Evolutionary conservation across 2,888 invertebrate genomes (phyloP).

Genomic region (Protodeltote pygarga): DNA sequence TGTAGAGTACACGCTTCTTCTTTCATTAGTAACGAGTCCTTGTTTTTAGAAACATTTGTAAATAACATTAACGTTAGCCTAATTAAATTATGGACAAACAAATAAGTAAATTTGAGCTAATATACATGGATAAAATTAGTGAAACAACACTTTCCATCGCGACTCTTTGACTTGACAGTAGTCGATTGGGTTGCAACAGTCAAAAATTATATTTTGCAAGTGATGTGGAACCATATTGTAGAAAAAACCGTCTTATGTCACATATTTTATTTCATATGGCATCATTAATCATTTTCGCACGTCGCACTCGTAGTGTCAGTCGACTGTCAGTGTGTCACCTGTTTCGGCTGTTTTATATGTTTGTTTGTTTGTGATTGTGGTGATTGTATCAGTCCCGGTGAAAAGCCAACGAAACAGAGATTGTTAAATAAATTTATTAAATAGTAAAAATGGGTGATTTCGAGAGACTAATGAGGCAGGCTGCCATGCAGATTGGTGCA

Average conservation of each 20-base stretch:
- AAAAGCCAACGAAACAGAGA: not conserved
- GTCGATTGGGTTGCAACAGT: conserved; percentile 28
- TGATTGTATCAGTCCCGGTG: not conserved
- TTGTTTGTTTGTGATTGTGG: no score
- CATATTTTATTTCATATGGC: not conserved
- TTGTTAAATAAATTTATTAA: conserved; percentile 11
- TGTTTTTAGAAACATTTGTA: conserved; percentile 32
- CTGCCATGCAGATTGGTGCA: conserved; percentile 93
- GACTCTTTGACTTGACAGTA: conserved; percentile 46
- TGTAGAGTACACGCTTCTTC: conserved; percentile 34
- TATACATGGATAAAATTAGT: conserved; percentile 35
- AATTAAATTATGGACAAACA: conserved; percentile 33
- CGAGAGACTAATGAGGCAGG: conserved; percentile 88
- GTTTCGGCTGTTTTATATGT: conserved; percentile 33
- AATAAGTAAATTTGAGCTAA: conserved; percentile 37
- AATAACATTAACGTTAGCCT: conserved; percentile 33
- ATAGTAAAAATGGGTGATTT: conserved; percentile 78
- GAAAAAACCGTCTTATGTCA: conserved; percentile 47
- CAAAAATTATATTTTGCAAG: not conserved
- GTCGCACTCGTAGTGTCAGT: no score
- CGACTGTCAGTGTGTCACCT: conserved; percentile 17
- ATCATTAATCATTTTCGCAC: conserved; percentile 7
- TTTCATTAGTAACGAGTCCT: conserved; percentile 28
- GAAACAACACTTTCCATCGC: conserved; percentile 47
- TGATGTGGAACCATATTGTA: not conserved